These are phyloP conservation scores for Danio jaintianensis DNA, from an alignment of 2,797 vertebrate genomes.

Conservation along the genomic window DNA sequence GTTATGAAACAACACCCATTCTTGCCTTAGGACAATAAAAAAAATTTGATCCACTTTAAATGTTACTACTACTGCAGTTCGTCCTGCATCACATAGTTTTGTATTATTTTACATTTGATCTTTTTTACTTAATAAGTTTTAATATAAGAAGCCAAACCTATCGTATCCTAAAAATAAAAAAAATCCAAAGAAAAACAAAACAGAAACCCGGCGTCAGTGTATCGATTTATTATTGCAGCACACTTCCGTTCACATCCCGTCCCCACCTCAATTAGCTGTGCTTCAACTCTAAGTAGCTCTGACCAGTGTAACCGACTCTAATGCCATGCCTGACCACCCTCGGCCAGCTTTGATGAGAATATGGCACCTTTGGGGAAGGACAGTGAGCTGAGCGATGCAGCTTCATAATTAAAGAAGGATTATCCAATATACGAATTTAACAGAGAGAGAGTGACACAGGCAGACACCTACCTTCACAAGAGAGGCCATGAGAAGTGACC, in stretches of 20 bases:
- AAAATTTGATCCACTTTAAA: too few relatives aligned
- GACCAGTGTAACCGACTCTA: background rate
- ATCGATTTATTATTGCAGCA: slow-evolving; percentile 11
- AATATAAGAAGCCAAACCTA: background rate
- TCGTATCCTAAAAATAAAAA: background rate
- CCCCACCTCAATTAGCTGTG: slow-evolving; percentile 20
- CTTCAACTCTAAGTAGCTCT: slow-evolving; percentile 11
- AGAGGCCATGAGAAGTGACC: slow-evolving; percentile 97
- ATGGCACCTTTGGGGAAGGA: slow-evolving; percentile 21
- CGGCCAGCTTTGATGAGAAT: slow-evolving; percentile 14
- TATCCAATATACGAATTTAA: slow-evolving; percentile 7
- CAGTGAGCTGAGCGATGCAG: slow-evolving; percentile 7
- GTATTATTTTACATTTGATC: too few relatives aligned
- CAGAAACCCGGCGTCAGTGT: background rate
- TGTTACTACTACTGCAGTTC: too few relatives aligned
- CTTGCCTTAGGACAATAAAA: too few relatives aligned
- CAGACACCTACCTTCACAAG: slow-evolving; percentile 91
- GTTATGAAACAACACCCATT: too few relatives aligned
- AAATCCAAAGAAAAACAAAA: slow-evolving; percentile 14
- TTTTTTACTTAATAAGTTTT: background rate
- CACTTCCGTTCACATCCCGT: background rate
- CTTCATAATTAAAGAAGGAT: slow-evolving; percentile 41
- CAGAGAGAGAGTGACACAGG: background rate
- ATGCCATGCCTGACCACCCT: slow-evolving; percentile 14
- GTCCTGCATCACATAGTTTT: too few relatives aligned